Conservation (phyloP, 2,113 vertebrate genomes). For the Zosterops borbonicus region DNA sequence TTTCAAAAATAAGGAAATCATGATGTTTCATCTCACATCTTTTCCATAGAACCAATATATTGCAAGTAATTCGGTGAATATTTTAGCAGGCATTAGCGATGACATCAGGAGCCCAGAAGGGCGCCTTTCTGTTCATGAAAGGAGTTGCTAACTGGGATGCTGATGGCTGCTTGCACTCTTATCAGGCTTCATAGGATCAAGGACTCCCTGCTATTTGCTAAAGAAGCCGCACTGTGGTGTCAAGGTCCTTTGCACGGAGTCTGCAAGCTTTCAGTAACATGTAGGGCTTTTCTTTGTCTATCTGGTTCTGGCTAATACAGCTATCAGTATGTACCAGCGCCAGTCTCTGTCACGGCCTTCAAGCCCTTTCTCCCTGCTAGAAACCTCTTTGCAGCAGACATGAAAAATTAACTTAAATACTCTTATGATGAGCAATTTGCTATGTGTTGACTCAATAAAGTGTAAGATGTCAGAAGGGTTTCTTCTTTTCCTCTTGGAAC, state of each 20-base stretch:
- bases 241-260: not conserved
- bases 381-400: not conserved
- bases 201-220: not conserved
- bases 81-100: not conserved
- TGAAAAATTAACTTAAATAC: not conserved
- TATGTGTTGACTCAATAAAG: not conserved
- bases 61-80: fast-evolving
- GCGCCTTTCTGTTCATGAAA: not conserved
- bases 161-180: not conserved
- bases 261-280: not conserved
- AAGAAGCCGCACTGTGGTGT: not conserved
- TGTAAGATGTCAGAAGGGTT: not conserved
- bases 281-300: not conserved
- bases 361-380: not conserved
- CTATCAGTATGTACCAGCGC: fast-evolving
- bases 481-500: not conserved
- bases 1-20: not conserved
- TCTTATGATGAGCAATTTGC: not conserved
- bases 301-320: not conserved
- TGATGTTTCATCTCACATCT: not conserved
- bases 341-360: not conserved
- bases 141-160: not conserved
- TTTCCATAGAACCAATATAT: not conserved
- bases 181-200: not conserved
- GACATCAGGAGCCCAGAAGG: fast-evolving